phyloP scores from a whole-genome alignment of 1,140 invertebrate genomes.

The Pseudachorutes palmiensis region DNA sequence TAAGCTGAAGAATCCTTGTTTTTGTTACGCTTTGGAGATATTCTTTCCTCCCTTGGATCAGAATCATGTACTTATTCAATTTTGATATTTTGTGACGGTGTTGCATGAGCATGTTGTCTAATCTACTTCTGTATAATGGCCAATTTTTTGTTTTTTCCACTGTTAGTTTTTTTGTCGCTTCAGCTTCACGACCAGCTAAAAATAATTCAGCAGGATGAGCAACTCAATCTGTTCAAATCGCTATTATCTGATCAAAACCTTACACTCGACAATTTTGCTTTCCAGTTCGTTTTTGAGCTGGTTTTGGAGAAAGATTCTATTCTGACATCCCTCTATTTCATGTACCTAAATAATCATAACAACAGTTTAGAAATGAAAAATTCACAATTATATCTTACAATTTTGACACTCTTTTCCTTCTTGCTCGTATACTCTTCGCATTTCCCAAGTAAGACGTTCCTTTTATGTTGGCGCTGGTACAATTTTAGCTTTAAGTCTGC shows the following conservation, averaged over 20 bases:
- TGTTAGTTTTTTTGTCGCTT: conserved; percentile 20
- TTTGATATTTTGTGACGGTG: conserved; percentile 21
- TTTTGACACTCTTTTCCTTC: conserved; percentile 15
- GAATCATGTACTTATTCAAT: conserved; percentile 12
- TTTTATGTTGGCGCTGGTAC: conserved; percentile 6
- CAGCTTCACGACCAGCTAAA: conserved; percentile 41
- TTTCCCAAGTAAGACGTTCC: conserved; percentile 15
- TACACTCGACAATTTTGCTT: conserved; percentile 24
- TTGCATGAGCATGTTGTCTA: conserved; percentile 31
- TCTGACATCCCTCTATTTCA: conserved; percentile 56
- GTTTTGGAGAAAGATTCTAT: conserved; percentile 54
- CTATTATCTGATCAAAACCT: conserved; percentile 17
- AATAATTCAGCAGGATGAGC: conserved; percentile 13
- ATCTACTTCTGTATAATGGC: conserved; percentile 31
- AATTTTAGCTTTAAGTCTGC: conserved; percentile 19
- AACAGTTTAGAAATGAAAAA: conserved; percentile 6
- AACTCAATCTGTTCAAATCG: conserved; percentile 20
- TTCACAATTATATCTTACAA: conserved; percentile 20
- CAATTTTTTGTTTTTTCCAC: conserved; percentile 23
- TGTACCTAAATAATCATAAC: conserved; percentile 46
- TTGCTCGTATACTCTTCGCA: conserved; percentile 22
- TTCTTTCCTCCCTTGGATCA: conserved; percentile 18
- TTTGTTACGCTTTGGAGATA: conserved; percentile 27
- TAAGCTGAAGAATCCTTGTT: conserved; percentile 30
- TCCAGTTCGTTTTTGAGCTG: conserved; percentile 45